These are phyloP conservation scores for Mycteria americana DNA, from an alignment of 2,797 vertebrate species.

Conservation along the genomic window DNA sequence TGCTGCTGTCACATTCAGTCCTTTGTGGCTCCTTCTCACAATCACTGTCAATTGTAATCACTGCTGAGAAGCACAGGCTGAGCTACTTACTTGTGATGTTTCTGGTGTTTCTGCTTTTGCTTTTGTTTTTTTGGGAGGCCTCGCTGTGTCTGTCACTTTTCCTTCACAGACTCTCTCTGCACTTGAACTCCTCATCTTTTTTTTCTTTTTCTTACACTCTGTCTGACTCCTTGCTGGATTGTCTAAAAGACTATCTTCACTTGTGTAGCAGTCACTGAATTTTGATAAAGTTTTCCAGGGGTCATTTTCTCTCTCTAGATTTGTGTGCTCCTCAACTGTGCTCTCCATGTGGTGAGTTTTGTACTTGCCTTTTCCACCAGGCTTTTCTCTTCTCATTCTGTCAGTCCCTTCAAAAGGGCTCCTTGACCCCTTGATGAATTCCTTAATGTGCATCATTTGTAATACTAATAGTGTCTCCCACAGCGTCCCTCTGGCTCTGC, in stretches of 20 bases:
- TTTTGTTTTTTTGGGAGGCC: constrained; percentile 86
- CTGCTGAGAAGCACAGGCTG: constrained; percentile 55
- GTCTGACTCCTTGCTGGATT: constrained; percentile 74
- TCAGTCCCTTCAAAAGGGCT: constrained; percentile 39
- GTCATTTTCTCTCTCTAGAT: constrained; percentile 21
- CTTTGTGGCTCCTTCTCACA: constrained; percentile 57
- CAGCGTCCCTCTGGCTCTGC: background rate
- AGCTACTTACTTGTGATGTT: constrained; percentile 56
- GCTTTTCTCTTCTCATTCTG: constrained; percentile 74
- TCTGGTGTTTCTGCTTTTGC: constrained; percentile 85
- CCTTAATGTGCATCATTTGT: constrained; percentile 67
- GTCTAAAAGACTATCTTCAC: constrained; percentile 58
- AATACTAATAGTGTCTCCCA: background rate
- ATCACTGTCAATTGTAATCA: constrained; percentile 80
- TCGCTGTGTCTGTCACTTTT: constrained; percentile 65
- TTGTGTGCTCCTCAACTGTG: constrained; percentile 6
- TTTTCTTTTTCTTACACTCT: constrained; percentile 33
- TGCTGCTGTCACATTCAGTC: background rate
- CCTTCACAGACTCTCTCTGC: constrained; percentile 80
- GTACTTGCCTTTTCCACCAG: constrained; percentile 85
- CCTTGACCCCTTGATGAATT: constrained; percentile 68
- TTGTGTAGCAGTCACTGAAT: constrained; percentile 35
- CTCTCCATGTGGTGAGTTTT: constrained; percentile 86
- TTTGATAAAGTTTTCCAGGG: constrained; percentile 41
- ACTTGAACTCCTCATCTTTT: constrained; percentile 78